Base-by-base conservation (phyloP, 2,797 vertebrate species). In the Melanotaenia boesemani region DNA sequence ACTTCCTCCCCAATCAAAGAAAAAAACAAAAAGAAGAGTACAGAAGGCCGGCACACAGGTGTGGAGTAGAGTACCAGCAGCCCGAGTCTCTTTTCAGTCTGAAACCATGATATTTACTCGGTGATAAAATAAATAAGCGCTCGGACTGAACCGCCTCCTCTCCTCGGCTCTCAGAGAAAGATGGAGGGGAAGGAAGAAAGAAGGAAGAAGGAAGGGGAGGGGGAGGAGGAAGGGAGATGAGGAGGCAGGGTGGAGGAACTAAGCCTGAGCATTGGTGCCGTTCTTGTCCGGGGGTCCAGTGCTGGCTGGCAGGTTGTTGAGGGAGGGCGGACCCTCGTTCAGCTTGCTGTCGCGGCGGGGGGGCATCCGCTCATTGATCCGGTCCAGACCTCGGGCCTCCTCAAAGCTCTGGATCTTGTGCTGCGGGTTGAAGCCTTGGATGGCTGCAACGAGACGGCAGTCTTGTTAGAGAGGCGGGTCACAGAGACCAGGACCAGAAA, bases 401-500 rank as follows among this genome's bases (percentile, higher is more conserved):
- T 99, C 98, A 75, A 99, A 99, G 86, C 96, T 98, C 92, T 97
- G 96, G 92, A 99, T 98, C 94, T 96, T 97, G 91, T 96, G 96
- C 93, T 96, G 96, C 0, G 96, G 95, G 0, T 96, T 96, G 92
- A 97, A 98, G 1, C 96, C 96, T 76, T 95, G 96, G 70, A 97
- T 96, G 80, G 96, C 97, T 98, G 92, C 5, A 7, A 55, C 67
- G 67, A 73, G 1, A 77, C 18, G 44, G n/a, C 30, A 4, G 26
- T 0, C 1, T 48, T 0, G 6, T 77, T 54, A 77, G 73, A 59
- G 26, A 60, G 4, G 11, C 18, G 11, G 54, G 18, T 48, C 22
- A 32, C 24, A 1, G 26, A 36, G 13, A 20, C 20, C 20, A 30
- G 57, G 0, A 10, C 15, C 50, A 52, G 64, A 55, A 59, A 22